phyloP scores from a whole-genome alignment of 2,113 vertebrate species.

The Corythaixoides concolor region DNA sequence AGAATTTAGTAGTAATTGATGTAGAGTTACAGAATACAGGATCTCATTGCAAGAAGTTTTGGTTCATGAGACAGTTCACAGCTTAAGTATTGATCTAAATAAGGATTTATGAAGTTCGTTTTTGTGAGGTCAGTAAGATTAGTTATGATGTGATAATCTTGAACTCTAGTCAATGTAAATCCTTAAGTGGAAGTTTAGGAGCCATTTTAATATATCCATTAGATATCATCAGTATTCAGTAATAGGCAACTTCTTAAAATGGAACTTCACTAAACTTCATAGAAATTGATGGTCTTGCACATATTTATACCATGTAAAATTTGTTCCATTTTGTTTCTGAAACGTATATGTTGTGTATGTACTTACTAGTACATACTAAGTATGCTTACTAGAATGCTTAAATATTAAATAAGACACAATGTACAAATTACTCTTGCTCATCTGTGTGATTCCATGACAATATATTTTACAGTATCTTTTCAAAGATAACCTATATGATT shows the following conservation, averaged over 20 bases:
- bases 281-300: background rate
- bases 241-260: background rate
- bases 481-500: background rate
- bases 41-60: background rate
- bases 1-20: background rate
- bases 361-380: background rate
- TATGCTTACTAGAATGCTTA: background rate
- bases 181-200: background rate
- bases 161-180: background rate
- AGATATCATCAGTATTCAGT: background rate
- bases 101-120: background rate
- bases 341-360: too few species aligned
- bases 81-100: background rate
- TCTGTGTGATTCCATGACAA: background rate
- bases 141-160: background rate
- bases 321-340: background rate
- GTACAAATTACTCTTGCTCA: background rate
- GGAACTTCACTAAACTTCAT: background rate
- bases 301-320: background rate
- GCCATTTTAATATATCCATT: background rate
- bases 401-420: background rate
- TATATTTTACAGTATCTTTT: background rate
- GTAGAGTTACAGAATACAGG: background rate
- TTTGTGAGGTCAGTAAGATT: background rate
- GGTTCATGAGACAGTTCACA: background rate